Conservation (phyloP, 2,888 invertebrate species). For the Scrobipalpa costella region DNA sequence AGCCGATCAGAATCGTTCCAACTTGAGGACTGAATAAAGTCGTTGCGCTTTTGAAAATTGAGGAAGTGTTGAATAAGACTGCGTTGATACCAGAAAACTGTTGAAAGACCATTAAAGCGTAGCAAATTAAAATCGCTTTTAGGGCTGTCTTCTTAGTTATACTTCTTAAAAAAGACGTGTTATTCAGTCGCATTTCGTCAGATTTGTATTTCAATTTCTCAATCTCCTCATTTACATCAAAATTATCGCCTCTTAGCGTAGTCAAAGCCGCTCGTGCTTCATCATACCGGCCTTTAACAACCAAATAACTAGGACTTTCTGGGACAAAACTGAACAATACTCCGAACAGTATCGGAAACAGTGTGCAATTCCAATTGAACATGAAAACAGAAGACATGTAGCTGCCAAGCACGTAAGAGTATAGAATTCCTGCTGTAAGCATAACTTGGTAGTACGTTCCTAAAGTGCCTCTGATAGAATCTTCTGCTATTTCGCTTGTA, state of each 20-base stretch:
- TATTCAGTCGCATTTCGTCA: constrained; percentile 75
- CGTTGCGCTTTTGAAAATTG: constrained; percentile 87
- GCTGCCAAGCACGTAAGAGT: constrained; percentile 86
- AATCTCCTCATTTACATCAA: constrained; percentile 85
- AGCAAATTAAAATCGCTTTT: constrained; percentile 86
- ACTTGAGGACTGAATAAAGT: constrained; percentile 79
- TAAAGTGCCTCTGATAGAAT: constrained; percentile 89
- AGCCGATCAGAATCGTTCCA: constrained; percentile 90
- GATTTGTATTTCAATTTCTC: constrained; percentile 80
- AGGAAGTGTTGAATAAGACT: constrained; percentile 88
- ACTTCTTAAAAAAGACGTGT: constrained; percentile 78
- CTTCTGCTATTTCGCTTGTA: constrained; percentile 92
- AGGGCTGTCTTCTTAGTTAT: constrained; percentile 83
- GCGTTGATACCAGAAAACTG: constrained; percentile 93
- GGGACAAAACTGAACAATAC: constrained; percentile 90
- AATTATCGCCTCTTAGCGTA: constrained; percentile 87
- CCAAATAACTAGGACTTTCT: constrained; percentile 89
- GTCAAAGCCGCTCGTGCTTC: constrained; percentile 86
- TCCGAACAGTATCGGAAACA: constrained; percentile 86
- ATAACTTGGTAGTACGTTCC: constrained; percentile 94
- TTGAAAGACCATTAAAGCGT: constrained; percentile 93
- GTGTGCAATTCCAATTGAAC: constrained; percentile 84
- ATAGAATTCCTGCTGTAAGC: constrained; percentile 90
- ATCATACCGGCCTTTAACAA: constrained; percentile 82
- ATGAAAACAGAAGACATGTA: constrained; percentile 74